Conservation (phyloP, 2,113 vertebrate genomes). For the Lontra canadensis region DNA sequence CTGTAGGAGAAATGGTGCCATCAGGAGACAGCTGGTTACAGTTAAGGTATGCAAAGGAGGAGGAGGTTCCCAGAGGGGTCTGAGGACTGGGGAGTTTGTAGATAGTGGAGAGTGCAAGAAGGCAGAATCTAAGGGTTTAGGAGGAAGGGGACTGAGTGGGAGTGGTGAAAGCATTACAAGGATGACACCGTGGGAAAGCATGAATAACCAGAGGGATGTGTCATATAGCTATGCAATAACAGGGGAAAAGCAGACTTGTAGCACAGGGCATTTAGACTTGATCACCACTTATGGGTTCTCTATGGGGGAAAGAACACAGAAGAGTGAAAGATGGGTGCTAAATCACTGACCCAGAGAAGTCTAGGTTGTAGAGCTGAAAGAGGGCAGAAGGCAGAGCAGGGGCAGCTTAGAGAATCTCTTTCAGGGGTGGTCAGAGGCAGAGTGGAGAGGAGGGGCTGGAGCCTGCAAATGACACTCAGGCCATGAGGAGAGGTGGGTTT, state of each 20-base stretch:
- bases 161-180: not conserved
- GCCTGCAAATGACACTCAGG: not conserved
- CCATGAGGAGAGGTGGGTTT: not conserved
- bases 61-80: not conserved
- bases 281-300: not conserved
- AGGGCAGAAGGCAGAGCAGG: not conserved
- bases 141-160: not conserved
- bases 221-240: no score
- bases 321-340: not conserved
- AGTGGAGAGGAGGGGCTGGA: not conserved
- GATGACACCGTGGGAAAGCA: not conserved
- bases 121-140: accelerated
- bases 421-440: not conserved
- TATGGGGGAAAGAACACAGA: not conserved
- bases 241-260: no score
- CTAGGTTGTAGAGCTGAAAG: not conserved
- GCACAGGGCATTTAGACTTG: not conserved
- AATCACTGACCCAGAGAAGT: not conserved
- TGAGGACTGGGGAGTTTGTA: not conserved
- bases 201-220: no score
- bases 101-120: no score
- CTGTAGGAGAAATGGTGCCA: not conserved
- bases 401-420: not conserved
- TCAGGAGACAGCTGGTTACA: not conserved
- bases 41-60: not conserved